A percentile compares a stretch with the other conserved stretches of the same genome.
Conservation (phyloP, 2,113 vertebrate genomes). For the Empidonax traillii region DNA sequence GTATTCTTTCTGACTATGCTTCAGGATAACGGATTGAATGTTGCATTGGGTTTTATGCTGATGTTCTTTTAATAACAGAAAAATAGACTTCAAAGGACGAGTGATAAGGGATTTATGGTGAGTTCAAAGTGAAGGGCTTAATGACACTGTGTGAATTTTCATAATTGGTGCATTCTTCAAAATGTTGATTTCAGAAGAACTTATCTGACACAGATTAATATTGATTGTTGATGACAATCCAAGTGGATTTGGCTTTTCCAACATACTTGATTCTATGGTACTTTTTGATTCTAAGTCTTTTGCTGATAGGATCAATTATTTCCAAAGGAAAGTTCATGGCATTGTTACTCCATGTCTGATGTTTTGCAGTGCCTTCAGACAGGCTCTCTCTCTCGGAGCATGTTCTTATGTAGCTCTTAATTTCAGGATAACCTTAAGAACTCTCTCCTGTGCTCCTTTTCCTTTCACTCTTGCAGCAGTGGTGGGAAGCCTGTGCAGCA, state of each 20-base stretch:
- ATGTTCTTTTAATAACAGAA: neutral
- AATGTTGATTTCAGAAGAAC: neutral
- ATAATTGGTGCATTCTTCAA: neutral
- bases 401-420: neutral
- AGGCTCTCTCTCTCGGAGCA: rapidly evolving
- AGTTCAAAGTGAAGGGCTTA: neutral
- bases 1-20: neutral
- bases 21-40: neutral
- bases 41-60: neutral
- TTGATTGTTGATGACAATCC: neutral
- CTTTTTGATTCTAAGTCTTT: neutral
- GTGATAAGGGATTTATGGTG: neutral
- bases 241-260: neutral
- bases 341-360: neutral
- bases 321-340: neutral
- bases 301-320: neutral
- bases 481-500: neutral
- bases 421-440: neutral
- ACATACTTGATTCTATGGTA: neutral
- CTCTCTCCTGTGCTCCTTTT: neutral
- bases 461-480: neutral
- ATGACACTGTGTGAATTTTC: neutral
- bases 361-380: neutral
- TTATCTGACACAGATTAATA: neutral
- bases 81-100: neutral